Base-by-base conservation (phyloP, 53 echinoderm and acorn worm species). In the Patiria pectinifera region DNA sequence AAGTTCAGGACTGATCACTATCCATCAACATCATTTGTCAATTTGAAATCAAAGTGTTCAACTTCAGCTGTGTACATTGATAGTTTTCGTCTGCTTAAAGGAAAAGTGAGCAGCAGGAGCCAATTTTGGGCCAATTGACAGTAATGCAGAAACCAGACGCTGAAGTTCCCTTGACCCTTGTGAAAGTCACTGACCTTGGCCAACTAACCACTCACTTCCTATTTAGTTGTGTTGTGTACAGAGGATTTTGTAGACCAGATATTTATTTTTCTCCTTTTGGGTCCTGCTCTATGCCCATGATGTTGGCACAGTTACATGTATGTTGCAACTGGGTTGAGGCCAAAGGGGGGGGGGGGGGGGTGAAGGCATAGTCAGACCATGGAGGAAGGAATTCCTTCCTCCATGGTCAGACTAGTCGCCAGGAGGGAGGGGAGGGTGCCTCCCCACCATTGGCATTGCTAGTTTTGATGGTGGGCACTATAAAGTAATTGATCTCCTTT, bases 141-240 rank as follows among this genome's bases (percentile, higher is more conserved):
- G 24, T 74, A 24, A 74, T 74, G 74, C 24, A 9, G 24, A 18
- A 74, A 18, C 74, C 74, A 74, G 22, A 74, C 22, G 6, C 24
- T 4, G 48, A 19, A 82, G 48, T 48, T 82, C 11, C 19, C 58
- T 82, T 82, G 82, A 82, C 62, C 43, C 35, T 61, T 12, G 19
- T 89, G 22, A 21, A 87, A 78, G 60, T 77, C 49, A 60, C 58
- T 79, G 23, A 60, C 75, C 77, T 89, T 89, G 77, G 74, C 53
- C 19, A 74, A 74, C 15, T 22, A 74, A 24, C n/a, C 24, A 23
- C 9, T 24, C 5, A 43, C 24, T 74, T 74, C 74, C 74, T 24
- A 74, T 23, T 4, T 24, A 74, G 18, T 4, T 70, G 70, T 23
- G 19, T 11, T 66, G 66, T 15, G 15, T 11, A 66, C 66, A 66